phyloP scores from a whole-genome alignment of 2,888 invertebrate species.

The Tholera decimalis region DNA sequence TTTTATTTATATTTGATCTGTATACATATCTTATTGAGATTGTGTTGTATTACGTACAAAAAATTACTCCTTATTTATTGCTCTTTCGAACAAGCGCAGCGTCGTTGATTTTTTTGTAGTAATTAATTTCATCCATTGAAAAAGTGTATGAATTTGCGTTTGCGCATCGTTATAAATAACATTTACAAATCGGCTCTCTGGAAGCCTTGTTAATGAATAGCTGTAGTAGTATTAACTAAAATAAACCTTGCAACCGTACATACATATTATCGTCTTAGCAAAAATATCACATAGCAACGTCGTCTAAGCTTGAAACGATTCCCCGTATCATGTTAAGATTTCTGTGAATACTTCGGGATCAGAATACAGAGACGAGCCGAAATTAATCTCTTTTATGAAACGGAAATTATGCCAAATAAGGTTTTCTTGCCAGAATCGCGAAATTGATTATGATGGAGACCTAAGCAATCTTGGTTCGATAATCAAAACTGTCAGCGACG shows the following conservation, averaged over 20 bases:
- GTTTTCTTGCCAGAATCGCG: constrained; percentile 28
- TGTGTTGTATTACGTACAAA: neutral
- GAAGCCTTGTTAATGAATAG: neutral
- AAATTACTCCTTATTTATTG: neutral
- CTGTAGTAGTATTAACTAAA: neutral
- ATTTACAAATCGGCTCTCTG: neutral
- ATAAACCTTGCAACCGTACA: neutral
- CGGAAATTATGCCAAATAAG: constrained; percentile 32
- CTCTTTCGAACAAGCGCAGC: neutral
- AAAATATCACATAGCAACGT: neutral
- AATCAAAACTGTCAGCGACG: neutral
- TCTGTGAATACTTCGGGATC: constrained; percentile 7
- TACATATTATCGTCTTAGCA: constrained; percentile 1
- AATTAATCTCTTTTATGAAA: constrained; percentile 30
- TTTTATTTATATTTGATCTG: constrained; percentile 2
- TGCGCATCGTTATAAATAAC: neutral
- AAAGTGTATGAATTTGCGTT: too few relatives aligned
- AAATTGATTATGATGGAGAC: constrained; percentile 34
- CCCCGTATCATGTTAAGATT: constrained; percentile 14
- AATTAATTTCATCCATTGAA: neutral
- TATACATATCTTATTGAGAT: too few relatives aligned
- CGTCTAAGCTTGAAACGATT: neutral
- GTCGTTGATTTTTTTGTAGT: too few relatives aligned
- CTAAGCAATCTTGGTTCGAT: constrained; percentile 24
- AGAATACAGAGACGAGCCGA: constrained; percentile 14